Evolutionary conservation across 2,797 vertebrate genomes (phyloP).

Genomic region (Bradypodion pumilum): DNA sequence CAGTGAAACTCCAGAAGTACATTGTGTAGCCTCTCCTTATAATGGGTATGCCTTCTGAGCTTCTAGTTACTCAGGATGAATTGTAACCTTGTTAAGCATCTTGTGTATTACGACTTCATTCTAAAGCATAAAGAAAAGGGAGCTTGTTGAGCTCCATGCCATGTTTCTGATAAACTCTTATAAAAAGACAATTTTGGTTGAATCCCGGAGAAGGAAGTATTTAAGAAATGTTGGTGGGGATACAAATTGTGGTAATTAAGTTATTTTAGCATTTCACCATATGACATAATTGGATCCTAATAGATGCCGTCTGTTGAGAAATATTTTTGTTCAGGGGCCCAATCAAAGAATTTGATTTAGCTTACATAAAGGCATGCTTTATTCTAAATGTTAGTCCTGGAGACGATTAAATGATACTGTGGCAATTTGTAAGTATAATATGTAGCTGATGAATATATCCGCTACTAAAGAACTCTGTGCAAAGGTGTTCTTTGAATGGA

Average conservation of each 20-base stretch:
- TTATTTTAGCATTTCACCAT: conserved; percentile 58
- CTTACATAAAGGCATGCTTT: conserved; percentile 45
- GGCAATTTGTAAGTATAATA: conserved; percentile 20
- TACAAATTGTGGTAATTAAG: conserved; percentile 44
- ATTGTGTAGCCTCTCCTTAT: neutral
- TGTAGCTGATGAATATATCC: conserved; percentile 5
- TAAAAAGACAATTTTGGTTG: conserved; percentile 32
- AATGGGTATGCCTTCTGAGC: neutral
- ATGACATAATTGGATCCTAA: conserved; percentile 50
- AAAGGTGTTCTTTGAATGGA: neutral
- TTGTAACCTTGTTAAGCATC: conserved; percentile 32
- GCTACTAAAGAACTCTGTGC: neutral
- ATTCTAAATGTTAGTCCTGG: conserved; percentile 33
- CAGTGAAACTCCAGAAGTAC: neutral
- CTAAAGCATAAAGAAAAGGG: conserved; percentile 38
- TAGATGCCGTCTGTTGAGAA: conserved; percentile 43
- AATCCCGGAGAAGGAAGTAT: conserved; percentile 26
- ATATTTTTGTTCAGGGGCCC: conserved; percentile 44
- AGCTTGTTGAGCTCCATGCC: conserved; percentile 29
- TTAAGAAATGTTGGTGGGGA: conserved; percentile 21
- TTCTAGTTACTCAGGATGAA: conserved; percentile 36
- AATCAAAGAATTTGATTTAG: conserved; percentile 50
- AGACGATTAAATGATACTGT: conserved; percentile 28
- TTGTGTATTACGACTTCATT: conserved; percentile 40
- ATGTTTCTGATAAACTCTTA: conserved; percentile 32